These are phyloP conservation scores for Carassius auratus DNA, from an alignment of 2,113 vertebrate genomes.

Conservation along the genomic window DNA sequence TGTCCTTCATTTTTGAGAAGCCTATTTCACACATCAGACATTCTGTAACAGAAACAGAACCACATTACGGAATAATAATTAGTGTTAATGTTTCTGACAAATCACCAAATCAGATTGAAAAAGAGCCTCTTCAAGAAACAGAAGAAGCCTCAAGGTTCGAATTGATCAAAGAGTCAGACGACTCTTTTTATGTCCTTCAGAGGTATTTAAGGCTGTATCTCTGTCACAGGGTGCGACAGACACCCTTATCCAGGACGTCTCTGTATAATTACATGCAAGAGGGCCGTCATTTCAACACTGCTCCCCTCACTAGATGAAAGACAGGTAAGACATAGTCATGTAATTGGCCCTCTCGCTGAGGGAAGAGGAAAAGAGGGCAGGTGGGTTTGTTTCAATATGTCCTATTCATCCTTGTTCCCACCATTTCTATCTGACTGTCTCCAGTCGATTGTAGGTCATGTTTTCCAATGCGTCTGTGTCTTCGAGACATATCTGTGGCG, in stretches of 20 bases:
- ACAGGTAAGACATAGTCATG: conserved; percentile 56
- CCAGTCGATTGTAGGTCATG: conserved; percentile 68
- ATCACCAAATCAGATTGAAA: conserved; percentile 10
- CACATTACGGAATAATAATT: not conserved
- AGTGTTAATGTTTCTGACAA: conserved; percentile 10
- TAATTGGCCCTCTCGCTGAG: conserved; percentile 57
- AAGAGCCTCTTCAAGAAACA: not conserved
- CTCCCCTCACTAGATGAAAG: conserved; percentile 56
- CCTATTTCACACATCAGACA: not conserved
- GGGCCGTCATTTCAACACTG: conserved; percentile 51
- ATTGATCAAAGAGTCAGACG: conserved; percentile 45
- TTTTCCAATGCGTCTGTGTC: conserved; percentile 63
- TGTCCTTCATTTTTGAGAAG: not conserved
- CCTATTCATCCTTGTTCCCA: conserved; percentile 56
- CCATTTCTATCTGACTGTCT: conserved; percentile 52
- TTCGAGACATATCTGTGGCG: conserved; percentile 76
- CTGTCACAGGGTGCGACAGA: conserved; percentile 34
- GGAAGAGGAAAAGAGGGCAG: conserved; percentile 39
- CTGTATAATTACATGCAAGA: conserved; percentile 55
- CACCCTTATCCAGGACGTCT: conserved; percentile 52
- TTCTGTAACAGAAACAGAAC: not conserved
- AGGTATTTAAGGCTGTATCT: conserved; percentile 50
- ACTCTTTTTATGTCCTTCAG: conserved; percentile 47
- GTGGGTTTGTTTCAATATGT: conserved; percentile 26
- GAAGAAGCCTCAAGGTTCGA: conserved; percentile 29